Evolutionary conservation across 2,888 invertebrate genomes (phyloP).

Genomic region (Pristionchus mayeri): DNA sequence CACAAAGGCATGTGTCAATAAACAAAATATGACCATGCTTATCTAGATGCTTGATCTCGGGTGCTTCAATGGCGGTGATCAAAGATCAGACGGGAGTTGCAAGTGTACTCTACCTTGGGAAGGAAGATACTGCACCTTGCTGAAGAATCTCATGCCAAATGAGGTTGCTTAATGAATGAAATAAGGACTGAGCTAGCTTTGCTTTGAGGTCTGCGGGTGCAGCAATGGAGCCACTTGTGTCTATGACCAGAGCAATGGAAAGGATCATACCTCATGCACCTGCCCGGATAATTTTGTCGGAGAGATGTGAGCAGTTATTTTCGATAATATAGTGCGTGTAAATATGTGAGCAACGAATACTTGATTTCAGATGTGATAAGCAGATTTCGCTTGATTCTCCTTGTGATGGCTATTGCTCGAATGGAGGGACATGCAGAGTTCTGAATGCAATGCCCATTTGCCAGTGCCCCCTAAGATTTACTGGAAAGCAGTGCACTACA

Average conservation of each 20-base stretch:
- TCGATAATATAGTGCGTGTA: too few relatives aligned
- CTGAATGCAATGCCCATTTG: not conserved
- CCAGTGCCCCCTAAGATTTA: not conserved
- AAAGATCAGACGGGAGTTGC: not conserved
- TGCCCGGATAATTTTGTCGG: not conserved
- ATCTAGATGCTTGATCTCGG: constrained; percentile 17
- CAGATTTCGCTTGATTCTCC: not conserved
- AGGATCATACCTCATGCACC: not conserved
- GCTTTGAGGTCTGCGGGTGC: constrained; percentile 37
- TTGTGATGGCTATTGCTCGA: not conserved
- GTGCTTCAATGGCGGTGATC: not conserved
- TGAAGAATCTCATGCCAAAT: not conserved
- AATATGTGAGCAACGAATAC: too few relatives aligned
- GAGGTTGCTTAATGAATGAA: too few relatives aligned
- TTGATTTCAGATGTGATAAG: too few relatives aligned
- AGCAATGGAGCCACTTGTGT: not conserved
- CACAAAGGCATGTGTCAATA: too few relatives aligned
- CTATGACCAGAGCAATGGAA: not conserved
- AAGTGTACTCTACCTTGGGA: not conserved
- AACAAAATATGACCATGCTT: too few relatives aligned
- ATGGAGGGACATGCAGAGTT: not conserved
- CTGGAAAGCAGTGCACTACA: not conserved
- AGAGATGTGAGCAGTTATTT: not conserved
- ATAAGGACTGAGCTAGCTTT: too few relatives aligned
- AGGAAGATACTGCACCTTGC: not conserved